phyloP scores from a whole-genome alignment of 2,113 vertebrate genomes.

The Percopsis transmontana region DNA sequence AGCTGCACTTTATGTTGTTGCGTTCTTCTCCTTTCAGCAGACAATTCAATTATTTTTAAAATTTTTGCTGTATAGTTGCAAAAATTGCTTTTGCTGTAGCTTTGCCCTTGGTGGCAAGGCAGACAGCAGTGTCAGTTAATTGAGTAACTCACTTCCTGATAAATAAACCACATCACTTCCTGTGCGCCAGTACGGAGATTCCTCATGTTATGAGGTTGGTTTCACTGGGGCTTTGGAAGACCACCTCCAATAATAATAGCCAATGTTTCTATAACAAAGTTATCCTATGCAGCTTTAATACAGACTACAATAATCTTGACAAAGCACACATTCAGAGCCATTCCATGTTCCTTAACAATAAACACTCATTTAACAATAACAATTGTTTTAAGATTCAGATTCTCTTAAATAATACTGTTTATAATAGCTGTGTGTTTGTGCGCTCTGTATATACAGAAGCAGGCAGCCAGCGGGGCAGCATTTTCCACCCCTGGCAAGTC shows the following conservation, averaged over 20 bases:
- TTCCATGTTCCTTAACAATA: conserved; percentile 19
- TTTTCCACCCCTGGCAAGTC: conserved; percentile 59
- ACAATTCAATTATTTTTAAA: too few relatives aligned
- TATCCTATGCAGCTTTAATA: background rate
- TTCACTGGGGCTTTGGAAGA: background rate
- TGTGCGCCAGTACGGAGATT: too few relatives aligned
- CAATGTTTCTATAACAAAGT: conserved; percentile 16
- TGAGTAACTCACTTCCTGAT: too few relatives aligned
- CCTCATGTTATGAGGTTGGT: too few relatives aligned
- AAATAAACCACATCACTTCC: too few relatives aligned
- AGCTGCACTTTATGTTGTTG: too few relatives aligned
- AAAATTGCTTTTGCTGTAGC: too few relatives aligned
- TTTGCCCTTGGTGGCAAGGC: too few relatives aligned
- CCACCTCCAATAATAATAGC: conserved; percentile 6
- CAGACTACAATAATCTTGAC: background rate
- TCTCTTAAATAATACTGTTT: conserved; percentile 47
- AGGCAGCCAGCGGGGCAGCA: conserved; percentile 22
- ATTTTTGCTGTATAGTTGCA: too few relatives aligned
- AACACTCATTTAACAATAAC: conserved; percentile 19
- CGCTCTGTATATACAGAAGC: conserved; percentile 17
- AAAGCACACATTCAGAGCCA: conserved; percentile 26
- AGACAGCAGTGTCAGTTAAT: too few relatives aligned
- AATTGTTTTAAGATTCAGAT: conserved; percentile 26
- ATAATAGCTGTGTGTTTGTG: conserved; percentile 17
- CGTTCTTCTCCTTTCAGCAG: too few relatives aligned